phyloP scores from a whole-genome alignment of 2,797 vertebrate genomes.

The Typhlichthys eigenmanni region DNA sequence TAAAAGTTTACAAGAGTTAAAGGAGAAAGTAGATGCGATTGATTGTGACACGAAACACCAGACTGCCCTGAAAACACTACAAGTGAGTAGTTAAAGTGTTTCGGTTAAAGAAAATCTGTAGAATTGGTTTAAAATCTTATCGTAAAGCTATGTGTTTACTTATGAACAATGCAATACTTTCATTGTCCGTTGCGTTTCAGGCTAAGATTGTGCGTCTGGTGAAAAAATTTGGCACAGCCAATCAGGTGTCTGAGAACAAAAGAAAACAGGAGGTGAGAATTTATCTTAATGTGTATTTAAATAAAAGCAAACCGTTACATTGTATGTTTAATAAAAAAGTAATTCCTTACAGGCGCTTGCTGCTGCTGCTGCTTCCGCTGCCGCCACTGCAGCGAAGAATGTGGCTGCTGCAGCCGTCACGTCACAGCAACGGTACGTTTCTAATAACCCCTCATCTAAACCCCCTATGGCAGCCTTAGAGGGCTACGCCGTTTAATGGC shows the following conservation, averaged over 20 bases:
- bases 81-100: constrained; percentile 56
- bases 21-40: constrained; percentile 90
- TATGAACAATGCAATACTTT: not conserved
- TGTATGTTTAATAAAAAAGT: not conserved
- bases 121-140: not conserved
- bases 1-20: constrained; percentile 86
- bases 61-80: constrained; percentile 74
- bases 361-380: constrained; percentile 28
- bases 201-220: constrained; percentile 90
- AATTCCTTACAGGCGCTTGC: constrained; percentile 56
- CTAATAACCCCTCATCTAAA: constrained; percentile 6
- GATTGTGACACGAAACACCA: constrained; percentile 92
- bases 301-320: not conserved
- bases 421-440: constrained; percentile 35
- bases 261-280: constrained; percentile 83
- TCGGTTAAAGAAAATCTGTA: too few species aligned
- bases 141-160: too few species aligned
- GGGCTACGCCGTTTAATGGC: too few species aligned
- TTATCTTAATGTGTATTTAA: not conserved
- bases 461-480: too few species aligned
- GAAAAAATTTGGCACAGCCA: constrained; percentile 92
- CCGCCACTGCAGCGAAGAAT: constrained; percentile 8
- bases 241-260: constrained; percentile 89
- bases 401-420: constrained; percentile 22
- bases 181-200: constrained; percentile 63